Evolutionary conservation across 1,140 invertebrate species (phyloP).

Genomic region (Teleopsis dalmanni): DNA sequence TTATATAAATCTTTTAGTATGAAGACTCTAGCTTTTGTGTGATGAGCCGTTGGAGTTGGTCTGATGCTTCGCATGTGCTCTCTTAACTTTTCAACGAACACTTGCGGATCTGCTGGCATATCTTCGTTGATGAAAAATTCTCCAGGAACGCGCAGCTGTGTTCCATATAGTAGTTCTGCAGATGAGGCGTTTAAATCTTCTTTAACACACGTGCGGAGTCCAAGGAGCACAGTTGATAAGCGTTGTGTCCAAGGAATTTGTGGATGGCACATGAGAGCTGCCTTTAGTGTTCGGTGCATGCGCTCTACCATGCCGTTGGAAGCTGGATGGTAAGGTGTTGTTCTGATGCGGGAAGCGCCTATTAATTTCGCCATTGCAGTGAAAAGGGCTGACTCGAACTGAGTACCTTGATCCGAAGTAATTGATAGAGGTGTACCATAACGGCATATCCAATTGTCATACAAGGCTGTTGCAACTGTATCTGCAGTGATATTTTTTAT

Average conservation of each 20-base stretch:
- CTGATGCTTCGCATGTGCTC: neutral
- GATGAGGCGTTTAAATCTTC: no score
- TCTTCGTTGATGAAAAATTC: no score
- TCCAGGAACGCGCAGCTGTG: no score
- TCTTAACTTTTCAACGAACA: no score
- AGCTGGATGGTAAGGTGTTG: constrained; percentile 25
- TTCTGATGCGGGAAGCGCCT: constrained; percentile 17
- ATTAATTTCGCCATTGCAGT: constrained; percentile 14
- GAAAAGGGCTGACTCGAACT: constrained; percentile 29
- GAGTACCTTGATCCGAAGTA: constrained; percentile 27
- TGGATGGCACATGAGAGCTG: no score
- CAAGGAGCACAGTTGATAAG: no score
- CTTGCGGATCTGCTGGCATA: neutral
- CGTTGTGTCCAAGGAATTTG: no score
- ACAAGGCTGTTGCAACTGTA: no score
- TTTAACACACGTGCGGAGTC: no score
- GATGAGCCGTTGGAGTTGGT: neutral
- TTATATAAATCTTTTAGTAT: neutral
- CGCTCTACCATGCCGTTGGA: constrained; percentile 36
- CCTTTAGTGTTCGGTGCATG: constrained; percentile 29
- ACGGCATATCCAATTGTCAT: no score
- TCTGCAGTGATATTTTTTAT: constrained; percentile 34
- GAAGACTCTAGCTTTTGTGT: neutral
- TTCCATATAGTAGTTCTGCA: no score
- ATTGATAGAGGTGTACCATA: constrained; percentile 25